Conservation (phyloP, 2,797 vertebrate species). For the Enteromius fasciolatus region DNA sequence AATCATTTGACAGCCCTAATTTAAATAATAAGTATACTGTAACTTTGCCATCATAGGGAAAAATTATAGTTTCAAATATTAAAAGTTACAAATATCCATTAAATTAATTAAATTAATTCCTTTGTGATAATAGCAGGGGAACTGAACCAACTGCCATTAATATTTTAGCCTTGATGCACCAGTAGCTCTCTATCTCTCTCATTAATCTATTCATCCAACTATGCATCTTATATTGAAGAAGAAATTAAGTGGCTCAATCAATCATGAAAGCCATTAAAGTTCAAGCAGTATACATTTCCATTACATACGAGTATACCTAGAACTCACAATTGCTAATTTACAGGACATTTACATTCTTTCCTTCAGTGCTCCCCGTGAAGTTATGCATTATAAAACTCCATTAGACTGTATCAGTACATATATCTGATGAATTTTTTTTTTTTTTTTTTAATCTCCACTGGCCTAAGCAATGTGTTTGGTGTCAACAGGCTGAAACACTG, state of each 20-base stretch:
- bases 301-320: neutral
- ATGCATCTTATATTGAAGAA: constrained; percentile 5
- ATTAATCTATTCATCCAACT: constrained; percentile 8
- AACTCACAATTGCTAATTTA: neutral
- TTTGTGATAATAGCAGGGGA: neutral
- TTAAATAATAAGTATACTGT: too few species aligned
- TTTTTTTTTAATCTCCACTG: neutral
- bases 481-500: constrained; percentile 1
- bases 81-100: neutral
- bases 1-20: too few species aligned
- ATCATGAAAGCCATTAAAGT: neutral
- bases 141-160: neutral
- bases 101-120: neutral
- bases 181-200: neutral
- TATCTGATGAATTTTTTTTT: neutral
- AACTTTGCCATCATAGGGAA: too few species aligned
- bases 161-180: constrained; percentile 18
- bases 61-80: too few species aligned
- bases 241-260: neutral
- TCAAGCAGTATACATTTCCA: constrained; percentile 1
- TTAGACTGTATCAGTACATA: constrained; percentile 9
- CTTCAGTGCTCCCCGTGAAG: neutral
- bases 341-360: neutral
- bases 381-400: neutral
- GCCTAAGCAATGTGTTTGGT: neutral